phyloP scores from a whole-genome alignment of 2,888 invertebrate genomes.

The Ichneumon xanthorius region DNA sequence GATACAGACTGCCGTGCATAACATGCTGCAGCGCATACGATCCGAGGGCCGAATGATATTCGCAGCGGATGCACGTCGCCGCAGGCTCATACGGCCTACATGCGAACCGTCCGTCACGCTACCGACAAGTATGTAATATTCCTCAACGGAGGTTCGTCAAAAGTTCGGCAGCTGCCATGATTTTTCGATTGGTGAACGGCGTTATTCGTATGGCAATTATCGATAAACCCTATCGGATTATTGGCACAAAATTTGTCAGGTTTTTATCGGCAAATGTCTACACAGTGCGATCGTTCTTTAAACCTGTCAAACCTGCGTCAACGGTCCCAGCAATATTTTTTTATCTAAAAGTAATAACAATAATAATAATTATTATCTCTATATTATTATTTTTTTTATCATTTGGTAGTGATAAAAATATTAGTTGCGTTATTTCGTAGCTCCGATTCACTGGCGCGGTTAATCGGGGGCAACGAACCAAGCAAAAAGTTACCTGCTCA shows the following conservation, averaged over 20 bases:
- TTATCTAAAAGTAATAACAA: too few species aligned
- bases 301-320: not conserved
- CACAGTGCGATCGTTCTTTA: not conserved
- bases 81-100: not conserved
- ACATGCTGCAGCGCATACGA: not conserved
- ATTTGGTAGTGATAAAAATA: too few species aligned
- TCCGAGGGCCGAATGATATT: conserved; percentile 27
- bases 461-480: too few species aligned
- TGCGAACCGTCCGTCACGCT: not conserved
- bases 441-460: too few species aligned
- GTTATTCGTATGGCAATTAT: conserved; percentile 3
- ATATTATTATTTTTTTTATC: too few species aligned
- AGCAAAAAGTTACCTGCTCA: too few species aligned
- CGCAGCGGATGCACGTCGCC: conserved; percentile 3
- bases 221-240: conserved; percentile 2
- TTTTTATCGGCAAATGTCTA: not conserved
- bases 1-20: not conserved
- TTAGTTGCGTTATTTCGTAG: too few species aligned
- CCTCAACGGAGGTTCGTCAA: conserved; percentile 25
- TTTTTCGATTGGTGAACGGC: not conserved
- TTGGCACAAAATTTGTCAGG: not conserved
- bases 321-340: too few species aligned
- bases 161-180: not conserved
- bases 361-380: too few species aligned
- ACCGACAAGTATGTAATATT: conserved; percentile 33